These are phyloP conservation scores for Engystomops pustulosus DNA, from an alignment of 2,113 vertebrate species.

Conservation along the genomic window DNA sequence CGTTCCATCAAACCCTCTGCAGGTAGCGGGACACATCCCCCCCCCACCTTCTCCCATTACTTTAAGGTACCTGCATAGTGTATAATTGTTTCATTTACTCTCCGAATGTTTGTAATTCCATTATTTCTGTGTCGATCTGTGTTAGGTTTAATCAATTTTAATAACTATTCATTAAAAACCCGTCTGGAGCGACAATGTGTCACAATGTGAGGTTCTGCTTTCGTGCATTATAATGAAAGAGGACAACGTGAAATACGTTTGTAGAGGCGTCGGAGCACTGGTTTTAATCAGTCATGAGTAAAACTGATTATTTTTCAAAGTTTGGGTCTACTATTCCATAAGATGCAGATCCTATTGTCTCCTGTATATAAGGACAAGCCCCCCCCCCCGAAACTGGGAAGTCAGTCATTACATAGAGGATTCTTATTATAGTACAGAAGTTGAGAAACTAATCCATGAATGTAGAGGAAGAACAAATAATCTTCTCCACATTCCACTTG, in stretches of 20 bases:
- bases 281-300: not conserved
- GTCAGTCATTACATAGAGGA: not conserved
- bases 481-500: no score
- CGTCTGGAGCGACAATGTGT: not conserved
- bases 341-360: no score
- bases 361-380: not conserved
- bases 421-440: no score
- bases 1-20: not conserved
- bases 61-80: constrained; percentile 9
- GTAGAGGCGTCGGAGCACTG: not conserved
- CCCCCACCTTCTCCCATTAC: not conserved
- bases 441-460: no score
- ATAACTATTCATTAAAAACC: constrained; percentile 52
- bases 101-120: constrained; percentile 25
- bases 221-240: not conserved
- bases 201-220: not conserved
- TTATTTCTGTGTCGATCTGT: constrained; percentile 35
- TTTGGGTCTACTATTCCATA: no score
- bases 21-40: not conserved
- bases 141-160: constrained; percentile 47
- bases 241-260: not conserved
- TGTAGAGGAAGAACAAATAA: no score
- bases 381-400: not conserved
- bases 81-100: constrained; percentile 38
- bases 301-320: no score